Evolutionary conservation across 1,140 invertebrate species (phyloP).

Genomic region (Zaprionus inermis): DNA sequence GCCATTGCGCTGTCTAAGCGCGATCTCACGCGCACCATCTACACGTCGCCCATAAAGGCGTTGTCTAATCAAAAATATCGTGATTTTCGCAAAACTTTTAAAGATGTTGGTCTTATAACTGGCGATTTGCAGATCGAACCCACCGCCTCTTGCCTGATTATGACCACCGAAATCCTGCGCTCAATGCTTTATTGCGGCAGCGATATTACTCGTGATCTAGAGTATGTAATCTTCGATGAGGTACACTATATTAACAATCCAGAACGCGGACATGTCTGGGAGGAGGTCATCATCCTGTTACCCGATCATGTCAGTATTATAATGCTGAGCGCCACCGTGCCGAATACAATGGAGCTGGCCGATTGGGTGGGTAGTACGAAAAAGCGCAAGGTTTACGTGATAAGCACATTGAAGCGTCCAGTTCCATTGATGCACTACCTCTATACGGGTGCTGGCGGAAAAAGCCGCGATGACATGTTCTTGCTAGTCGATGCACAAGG

Average conservation of each 20-base stretch:
- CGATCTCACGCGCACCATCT: constrained; percentile 97
- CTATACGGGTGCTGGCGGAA: constrained; percentile 93
- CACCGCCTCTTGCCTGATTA: constrained; percentile 97
- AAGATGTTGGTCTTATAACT: constrained; percentile 97
- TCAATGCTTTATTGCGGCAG: constrained; percentile 99
- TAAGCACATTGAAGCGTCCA: constrained; percentile 96
- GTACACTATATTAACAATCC: constrained; percentile 99
- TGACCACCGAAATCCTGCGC: constrained; percentile 99
- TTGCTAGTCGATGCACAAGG: constrained; percentile 92
- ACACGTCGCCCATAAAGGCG: constrained; percentile 99
- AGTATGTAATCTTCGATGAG: constrained; percentile 99
- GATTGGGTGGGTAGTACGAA: constrained; percentile 98
- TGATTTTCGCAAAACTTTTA: constrained; percentile 97
- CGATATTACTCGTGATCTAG: constrained; percentile 96
- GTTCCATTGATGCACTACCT: constrained; percentile 98
- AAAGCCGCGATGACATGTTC: constrained; percentile 93
- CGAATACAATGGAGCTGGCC: constrained; percentile 98
- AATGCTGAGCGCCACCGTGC: constrained; percentile 98
- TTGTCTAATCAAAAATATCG: constrained; percentile 99
- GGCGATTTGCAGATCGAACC: constrained; percentile 98
- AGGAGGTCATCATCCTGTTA: constrained; percentile 98
- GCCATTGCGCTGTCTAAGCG: constrained; percentile 96
- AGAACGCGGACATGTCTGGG: constrained; percentile 99
- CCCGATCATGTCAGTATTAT: constrained; percentile 98
- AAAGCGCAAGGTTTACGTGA: constrained; percentile 96